Evolutionary conservation across 2,797 vertebrate species (phyloP), one percentile per base, ranked within the genome.

Genomic region (Selene dorsalis): DNA sequence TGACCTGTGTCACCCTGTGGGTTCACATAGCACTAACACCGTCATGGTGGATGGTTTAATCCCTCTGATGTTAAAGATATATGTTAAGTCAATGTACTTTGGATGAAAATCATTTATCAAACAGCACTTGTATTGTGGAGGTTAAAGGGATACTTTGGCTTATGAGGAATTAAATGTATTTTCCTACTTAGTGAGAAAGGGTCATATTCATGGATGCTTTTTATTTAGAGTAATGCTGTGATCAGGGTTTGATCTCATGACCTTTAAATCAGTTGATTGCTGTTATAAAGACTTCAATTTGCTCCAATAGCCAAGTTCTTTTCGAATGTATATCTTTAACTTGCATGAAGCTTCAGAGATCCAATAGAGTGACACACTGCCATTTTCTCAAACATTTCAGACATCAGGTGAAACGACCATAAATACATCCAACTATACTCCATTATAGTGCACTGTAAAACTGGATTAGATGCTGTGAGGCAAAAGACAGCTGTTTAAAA

Each of bases 31-130:
- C 55, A 32, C 35, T 11, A 38, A 80, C 58, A n/a, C 60, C 14
- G 26, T 82, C 47, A 62, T 58, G 35, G 62, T 53, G 67, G 59
- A 82, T 69, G 55, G 12, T 66, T 72, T 85, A 90, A 87, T 84
- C 74, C 58, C 72, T 80, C 63, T 87, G 35, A 77, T 83, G 58
- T 73, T 70, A 78, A 74, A 79, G 64, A 82, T 75, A 60, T 47
- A 83, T 61, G 38, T 61, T 60, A 71, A 10, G 9, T 65, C 38
- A 69, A 84, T 71, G 41, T 26, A 30, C 68, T 79, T 77, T 60
- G 48, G 66, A 80, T 80, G 55, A 81, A 67, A 73, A 73, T 71
- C 59, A 62, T 75, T 56, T 63, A 56, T 74, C 52, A 80, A 80
- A 82, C 20, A 14, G 30, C 55, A 67, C 58, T 45, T 83, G 67